phyloP scores from a whole-genome alignment of 2,797 vertebrate species.

The Neosilurus hyrtlii region DNA sequence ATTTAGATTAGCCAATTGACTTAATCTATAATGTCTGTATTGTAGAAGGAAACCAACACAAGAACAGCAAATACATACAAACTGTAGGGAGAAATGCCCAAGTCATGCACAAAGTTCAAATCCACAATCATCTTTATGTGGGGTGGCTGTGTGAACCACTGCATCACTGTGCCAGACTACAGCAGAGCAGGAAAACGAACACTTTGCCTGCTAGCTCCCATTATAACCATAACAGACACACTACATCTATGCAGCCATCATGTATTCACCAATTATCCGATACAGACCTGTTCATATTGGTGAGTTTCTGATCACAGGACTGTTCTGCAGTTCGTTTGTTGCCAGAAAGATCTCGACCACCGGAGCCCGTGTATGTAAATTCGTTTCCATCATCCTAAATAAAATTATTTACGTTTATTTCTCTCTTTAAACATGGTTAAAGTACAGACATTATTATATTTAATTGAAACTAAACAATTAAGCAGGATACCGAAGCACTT shows the following conservation, averaged over 20 bases:
- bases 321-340: constrained; percentile 97
- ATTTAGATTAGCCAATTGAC: too few relatives aligned
- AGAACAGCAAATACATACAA: too few relatives aligned
- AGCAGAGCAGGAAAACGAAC: background rate
- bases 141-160: too few relatives aligned
- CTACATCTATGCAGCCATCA: background rate
- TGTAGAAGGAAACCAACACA: too few relatives aligned
- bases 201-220: background rate
- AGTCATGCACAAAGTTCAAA: too few relatives aligned
- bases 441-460: too few relatives aligned
- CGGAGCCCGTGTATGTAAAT: constrained; percentile 96
- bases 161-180: too few relatives aligned
- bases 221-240: background rate
- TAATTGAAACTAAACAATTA: background rate
- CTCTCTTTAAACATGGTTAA: background rate
- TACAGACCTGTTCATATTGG: constrained; percentile 93
- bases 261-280: background rate
- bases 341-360: constrained; percentile 92
- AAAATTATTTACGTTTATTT: accelerated
- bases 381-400: constrained; percentile 91
- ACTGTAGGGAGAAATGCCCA: too few relatives aligned
- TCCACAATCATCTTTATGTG: too few relatives aligned
- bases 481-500: background rate
- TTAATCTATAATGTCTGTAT: too few relatives aligned
- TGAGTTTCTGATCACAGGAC: constrained; percentile 96